Percentiles rank a stretch among this genome's conserved stretches.
These are phyloP conservation scores for Heliothis peltigera DNA, from an alignment of 2,888 invertebrate species.

Conservation along the genomic window DNA sequence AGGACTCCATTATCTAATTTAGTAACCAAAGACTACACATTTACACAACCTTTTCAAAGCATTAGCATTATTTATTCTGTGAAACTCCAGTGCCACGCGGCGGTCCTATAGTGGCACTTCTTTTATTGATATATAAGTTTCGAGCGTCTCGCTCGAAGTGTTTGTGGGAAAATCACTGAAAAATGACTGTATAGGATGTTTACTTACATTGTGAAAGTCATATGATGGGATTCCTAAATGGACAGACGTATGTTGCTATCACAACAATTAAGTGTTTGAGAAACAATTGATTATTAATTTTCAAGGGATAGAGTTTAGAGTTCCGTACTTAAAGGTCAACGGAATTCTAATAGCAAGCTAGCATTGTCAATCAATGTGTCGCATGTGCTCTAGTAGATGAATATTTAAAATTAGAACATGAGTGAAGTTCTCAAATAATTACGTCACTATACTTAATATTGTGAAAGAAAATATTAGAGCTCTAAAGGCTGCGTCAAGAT, in stretches of 20 bases:
- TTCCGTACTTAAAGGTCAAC: no score
- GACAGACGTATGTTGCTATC: constrained; percentile 13
- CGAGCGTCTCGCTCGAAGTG: constrained; percentile 11
- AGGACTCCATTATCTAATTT: constrained; percentile 36
- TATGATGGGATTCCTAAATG: constrained; percentile 29
- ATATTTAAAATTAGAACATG: no score
- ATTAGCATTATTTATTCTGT: constrained; percentile 22
- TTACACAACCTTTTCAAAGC: constrained; percentile 15
- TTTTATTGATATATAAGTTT: constrained; percentile 31
- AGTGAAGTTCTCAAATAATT: no score
- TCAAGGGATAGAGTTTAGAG: not conserved
- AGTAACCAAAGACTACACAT: constrained; percentile 16
- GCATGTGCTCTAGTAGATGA: no score
- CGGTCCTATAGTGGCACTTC: not conserved
- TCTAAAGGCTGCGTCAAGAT: no score
- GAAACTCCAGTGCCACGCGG: not conserved
- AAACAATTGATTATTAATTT: not conserved
- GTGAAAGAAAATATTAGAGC: no score
- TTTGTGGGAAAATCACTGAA: constrained; percentile 40
- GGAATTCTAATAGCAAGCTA: no score
- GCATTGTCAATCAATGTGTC: no score
- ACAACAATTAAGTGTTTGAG: constrained; percentile 14
- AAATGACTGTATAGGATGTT: constrained; percentile 42
- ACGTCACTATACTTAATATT: no score
- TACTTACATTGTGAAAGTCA: constrained; percentile 42